These are phyloP conservation scores for Neodiprion virginianus DNA, from an alignment of 1,140 invertebrate species.

Conservation along the genomic window DNA sequence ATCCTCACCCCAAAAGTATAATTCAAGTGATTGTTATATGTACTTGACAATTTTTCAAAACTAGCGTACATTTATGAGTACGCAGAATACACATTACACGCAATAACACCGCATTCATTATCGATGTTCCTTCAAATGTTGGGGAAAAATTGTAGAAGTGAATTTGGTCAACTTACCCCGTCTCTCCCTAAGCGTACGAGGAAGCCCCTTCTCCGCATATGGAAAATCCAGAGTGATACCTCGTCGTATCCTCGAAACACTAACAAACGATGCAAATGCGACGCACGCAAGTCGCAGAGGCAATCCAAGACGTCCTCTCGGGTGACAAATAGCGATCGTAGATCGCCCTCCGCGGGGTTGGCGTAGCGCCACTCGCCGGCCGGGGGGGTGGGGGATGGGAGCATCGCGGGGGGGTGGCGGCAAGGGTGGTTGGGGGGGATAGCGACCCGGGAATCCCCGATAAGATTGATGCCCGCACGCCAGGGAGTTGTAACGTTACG, in stretches of 20 bases:
- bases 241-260: not conserved
- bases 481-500: conserved; percentile 15
- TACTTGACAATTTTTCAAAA: too few species aligned
- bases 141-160: too few species aligned
- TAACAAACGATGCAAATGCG: conserved; percentile 12
- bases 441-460: not conserved
- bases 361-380: not conserved
- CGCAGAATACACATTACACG: too few species aligned
- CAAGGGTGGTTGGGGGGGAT: not conserved
- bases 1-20: too few species aligned
- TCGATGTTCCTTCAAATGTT: too few species aligned
- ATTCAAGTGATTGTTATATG: too few species aligned
- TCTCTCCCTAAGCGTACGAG: too few species aligned
- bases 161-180: too few species aligned
- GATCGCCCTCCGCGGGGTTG: not conserved
- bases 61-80: too few species aligned
- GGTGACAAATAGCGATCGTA: conserved; percentile 14
- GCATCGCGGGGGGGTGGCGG: not conserved
- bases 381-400: not conserved
- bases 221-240: too few species aligned
- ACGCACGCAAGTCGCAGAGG: not conserved
- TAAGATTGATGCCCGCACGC: conserved; percentile 12
- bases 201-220: too few species aligned
- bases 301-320: conserved; percentile 9
- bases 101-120: too few species aligned